These are phyloP conservation scores for Urocolius indicus DNA, from an alignment of 2,113 vertebrate genomes.

Conservation along the genomic window DNA sequence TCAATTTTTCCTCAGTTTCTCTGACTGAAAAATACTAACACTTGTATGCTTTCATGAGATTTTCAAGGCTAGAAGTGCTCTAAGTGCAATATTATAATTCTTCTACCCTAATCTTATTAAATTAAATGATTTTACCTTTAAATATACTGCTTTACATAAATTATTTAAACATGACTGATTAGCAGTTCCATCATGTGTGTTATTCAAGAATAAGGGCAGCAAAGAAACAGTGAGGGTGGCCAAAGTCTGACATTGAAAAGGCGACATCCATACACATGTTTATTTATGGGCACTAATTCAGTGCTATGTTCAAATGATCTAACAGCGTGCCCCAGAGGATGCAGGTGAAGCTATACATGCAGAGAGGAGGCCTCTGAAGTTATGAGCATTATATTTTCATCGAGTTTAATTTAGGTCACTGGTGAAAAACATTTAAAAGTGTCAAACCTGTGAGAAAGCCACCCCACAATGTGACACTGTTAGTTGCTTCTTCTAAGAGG, in stretches of 20 bases:
- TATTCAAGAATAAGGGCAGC: neutral
- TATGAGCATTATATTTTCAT: neutral
- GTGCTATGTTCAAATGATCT: neutral
- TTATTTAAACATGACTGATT: neutral
- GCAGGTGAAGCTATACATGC: neutral
- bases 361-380: neutral
- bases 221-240: neutral
- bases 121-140: neutral
- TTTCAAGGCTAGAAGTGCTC: neutral
- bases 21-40: neutral
- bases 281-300: neutral
- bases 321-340: neutral
- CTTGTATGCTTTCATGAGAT: neutral
- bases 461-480: neutral
- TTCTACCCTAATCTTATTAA: neutral
- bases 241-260: neutral
- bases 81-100: neutral
- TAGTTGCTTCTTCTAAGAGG: slow-evolving; percentile 29
- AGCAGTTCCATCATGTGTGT: neutral
- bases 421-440: slow-evolving; percentile 19
- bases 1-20: neutral
- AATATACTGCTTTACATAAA: neutral
- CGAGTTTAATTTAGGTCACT: slow-evolving; percentile 28
- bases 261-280: neutral
- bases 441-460: slow-evolving; percentile 1